Percentiles rank a stretch among this genome's conserved stretches.
Conservation (phyloP, 2,113 vertebrate species). For the Ibidorhyncha struthersii region DNA sequence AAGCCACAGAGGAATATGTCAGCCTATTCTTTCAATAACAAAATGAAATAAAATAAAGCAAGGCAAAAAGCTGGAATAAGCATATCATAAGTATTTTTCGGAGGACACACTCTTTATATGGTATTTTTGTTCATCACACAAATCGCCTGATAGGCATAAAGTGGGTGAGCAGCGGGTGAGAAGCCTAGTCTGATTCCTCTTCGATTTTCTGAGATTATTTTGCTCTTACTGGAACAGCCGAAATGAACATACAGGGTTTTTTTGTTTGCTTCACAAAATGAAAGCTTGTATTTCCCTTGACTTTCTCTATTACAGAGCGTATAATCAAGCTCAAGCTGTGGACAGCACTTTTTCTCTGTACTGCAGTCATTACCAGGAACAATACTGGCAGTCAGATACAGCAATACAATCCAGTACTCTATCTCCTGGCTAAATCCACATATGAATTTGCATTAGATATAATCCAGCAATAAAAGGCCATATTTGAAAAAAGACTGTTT, state of each 20-base stretch:
- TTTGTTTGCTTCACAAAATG: background rate
- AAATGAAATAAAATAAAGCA: background rate
- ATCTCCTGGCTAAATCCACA: background rate
- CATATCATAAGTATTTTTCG: background rate
- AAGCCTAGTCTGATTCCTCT: background rate
- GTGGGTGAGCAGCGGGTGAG: background rate
- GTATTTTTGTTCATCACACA: background rate
- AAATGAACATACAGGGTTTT: background rate
- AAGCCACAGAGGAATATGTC: background rate
- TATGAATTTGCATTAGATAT: background rate
- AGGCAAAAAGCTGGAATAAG: background rate
- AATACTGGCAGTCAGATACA: background rate
- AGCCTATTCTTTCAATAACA: background rate
- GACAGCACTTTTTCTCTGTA: background rate
- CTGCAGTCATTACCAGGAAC: background rate
- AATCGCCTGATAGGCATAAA: background rate
- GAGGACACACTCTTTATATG: background rate
- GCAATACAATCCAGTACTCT: background rate
- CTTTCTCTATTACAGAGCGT: background rate
- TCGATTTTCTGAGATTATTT: background rate
- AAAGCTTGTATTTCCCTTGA: background rate
- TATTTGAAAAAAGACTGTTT: background rate
- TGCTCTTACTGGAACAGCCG: background rate
- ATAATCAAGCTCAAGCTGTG: background rate
- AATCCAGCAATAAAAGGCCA: background rate